These are phyloP conservation scores for Sarcophilus harrisii DNA, from an alignment of 2,797 vertebrate species.

Conservation along the genomic window DNA sequence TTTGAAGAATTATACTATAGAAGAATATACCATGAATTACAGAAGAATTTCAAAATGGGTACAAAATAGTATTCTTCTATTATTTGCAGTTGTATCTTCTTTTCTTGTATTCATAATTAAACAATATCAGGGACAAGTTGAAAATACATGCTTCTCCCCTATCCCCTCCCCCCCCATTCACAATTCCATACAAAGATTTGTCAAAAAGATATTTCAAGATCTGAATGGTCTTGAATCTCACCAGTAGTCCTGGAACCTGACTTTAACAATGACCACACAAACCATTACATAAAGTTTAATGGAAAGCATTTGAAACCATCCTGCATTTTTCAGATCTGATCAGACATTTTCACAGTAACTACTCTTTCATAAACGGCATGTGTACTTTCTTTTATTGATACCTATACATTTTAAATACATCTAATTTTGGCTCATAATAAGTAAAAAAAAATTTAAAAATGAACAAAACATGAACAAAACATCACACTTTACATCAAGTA, in stretches of 20 bases:
- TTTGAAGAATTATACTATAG: background rate
- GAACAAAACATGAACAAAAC: background rate
- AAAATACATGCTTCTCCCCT: background rate
- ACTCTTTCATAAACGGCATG: background rate
- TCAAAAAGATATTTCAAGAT: background rate
- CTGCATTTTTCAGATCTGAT: constrained; percentile 52
- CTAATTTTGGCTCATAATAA: constrained; percentile 43
- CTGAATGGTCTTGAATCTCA: constrained; percentile 4
- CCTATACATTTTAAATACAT: constrained; percentile 44
- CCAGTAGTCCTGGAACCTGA: constrained; percentile 6
- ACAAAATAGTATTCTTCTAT: background rate
- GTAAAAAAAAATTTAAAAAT: background rate
- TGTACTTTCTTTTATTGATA: constrained; percentile 22
- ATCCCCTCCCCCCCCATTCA: background rate
- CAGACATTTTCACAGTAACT: constrained; percentile 40
- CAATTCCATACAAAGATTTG: background rate
- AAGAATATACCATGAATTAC: background rate
- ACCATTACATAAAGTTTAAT: constrained; percentile 44
- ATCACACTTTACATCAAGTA: background rate
- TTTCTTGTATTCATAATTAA: constrained; percentile 43
- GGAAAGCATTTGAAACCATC: constrained; percentile 7
- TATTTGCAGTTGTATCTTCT: constrained; percentile 18
- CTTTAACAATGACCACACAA: background rate
- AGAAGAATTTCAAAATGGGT: constrained; percentile 45
- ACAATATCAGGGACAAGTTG: background rate